Base-by-base conservation (phyloP, 2,797 vertebrate genomes). In the Thaleichthys pacificus region DNA sequence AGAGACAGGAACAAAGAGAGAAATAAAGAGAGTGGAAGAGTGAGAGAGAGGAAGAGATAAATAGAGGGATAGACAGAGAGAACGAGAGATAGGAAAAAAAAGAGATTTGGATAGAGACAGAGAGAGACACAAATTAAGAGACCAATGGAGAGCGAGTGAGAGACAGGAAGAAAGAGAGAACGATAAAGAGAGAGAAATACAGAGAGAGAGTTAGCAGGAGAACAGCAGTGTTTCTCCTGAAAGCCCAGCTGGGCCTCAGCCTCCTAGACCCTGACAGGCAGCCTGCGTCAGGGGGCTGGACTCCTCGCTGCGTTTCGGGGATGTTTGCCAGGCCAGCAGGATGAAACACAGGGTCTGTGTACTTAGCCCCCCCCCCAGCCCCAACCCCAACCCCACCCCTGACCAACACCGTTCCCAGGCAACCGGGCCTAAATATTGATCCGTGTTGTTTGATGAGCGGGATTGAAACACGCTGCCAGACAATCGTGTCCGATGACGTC, bases 301-400 rank as follows among this genome's bases (percentile, higher is more conserved):
- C 24, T 49, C 42, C 14, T 11, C n/a, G 0, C 14, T 24, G 15
- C 42, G 47, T 49, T 66, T 42, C 28, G 21, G n/a, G 24, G 15
- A 5, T 49, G 15, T 61, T 61, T 61, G 58, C 11, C 11, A 58
- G 56, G 21, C 19, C 38, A 42, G 8, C 38, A 42, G 38, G 35
- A 21, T 66, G 42, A 66, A 66, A 66, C 26, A n/a, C 64, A 42
- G 15, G 12, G 47, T 49, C 65, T 66, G 12, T 26, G 24, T 24
- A 11, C 5, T 66, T 17, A 54, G 17, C 51, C 3, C 51, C 4
- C 51, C 14, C 15, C 3, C 51, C 0, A 9, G 0, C 51, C 3
- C 51, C 3, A 26, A 26, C 26, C 17, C 6, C 51, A 4, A 4
- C 15, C 51, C 4, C 19, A 15, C 22, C 14, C 15, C 3, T 49